These are phyloP conservation scores for Ochropleura plecta DNA, from an alignment of 2,888 invertebrate species.

Conservation along the genomic window DNA sequence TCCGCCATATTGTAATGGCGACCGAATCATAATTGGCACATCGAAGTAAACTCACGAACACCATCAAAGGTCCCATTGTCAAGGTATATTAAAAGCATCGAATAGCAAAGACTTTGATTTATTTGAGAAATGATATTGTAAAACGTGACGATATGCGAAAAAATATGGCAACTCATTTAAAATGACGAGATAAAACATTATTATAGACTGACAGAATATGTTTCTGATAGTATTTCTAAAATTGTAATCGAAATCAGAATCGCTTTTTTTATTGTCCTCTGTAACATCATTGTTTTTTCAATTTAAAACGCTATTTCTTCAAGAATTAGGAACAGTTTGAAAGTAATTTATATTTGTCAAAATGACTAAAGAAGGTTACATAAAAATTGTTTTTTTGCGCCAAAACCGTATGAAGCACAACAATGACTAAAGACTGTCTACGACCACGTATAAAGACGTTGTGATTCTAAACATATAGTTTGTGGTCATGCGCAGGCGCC, in stretches of 20 bases:
- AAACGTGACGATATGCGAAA: conserved; percentile 38
- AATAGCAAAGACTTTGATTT: conserved; percentile 30
- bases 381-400: conserved; percentile 15
- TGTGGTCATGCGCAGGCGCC: conserved; percentile 33
- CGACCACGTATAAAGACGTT: conserved; percentile 24
- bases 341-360: conserved; percentile 20
- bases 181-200: conserved; percentile 2
- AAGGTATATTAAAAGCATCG: conserved; percentile 30
- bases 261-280: neutral
- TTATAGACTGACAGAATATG: neutral
- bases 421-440: conserved; percentile 12
- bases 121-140: conserved; percentile 7
- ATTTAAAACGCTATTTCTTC: neutral
- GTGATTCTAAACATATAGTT: conserved; percentile 12
- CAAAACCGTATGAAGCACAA: conserved; percentile 12
- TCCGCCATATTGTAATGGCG: conserved; percentile 28
- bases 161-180: conserved; percentile 19
- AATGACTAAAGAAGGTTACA: conserved; percentile 29
- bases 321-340: neutral
- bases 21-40: conserved; percentile 52
- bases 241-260: neutral
- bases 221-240: neutral
- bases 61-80: conserved; percentile 53
- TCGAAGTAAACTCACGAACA: conserved; percentile 52
- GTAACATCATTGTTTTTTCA: neutral